A percentile compares a stretch with the other conserved stretches of the same genome.
Evolutionary conservation across 2,888 invertebrate genomes (phyloP).

Genomic region (Lumbricus terrestris): DNA sequence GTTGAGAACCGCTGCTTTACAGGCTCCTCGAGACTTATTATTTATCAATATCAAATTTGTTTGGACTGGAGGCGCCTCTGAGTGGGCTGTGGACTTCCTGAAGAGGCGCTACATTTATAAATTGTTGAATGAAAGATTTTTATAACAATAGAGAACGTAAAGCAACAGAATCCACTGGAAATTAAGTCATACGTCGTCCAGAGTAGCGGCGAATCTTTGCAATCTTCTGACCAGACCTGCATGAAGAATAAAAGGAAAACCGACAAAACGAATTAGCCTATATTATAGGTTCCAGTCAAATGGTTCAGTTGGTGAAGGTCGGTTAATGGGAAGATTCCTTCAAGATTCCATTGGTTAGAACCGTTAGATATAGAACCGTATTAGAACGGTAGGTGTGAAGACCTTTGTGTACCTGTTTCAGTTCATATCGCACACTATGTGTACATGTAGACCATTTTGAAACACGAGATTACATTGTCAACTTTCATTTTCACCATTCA

Average conservation of each 20-base stretch:
- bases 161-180: not conserved
- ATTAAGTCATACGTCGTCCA: not conserved
- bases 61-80: no score
- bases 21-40: no score
- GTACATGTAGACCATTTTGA: no score
- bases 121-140: no score
- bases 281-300: not conserved
- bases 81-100: no score
- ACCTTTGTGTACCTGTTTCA: not conserved
- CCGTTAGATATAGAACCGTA: not conserved
- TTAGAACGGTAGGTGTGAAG: not conserved
- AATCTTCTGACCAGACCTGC: conserved; percentile 4
- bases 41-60: no score
- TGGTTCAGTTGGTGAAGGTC: not conserved
- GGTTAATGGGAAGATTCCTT: not conserved
- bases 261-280: not conserved
- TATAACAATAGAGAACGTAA: not conserved
- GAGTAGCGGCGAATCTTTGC: conserved; percentile 6
- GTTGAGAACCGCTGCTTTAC: no score
- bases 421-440: not conserved
- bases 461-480: not conserved
- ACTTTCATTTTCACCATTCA: not conserved
- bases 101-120: no score
- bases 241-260: not conserved
- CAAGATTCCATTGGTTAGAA: not conserved